Evolutionary conservation across 2,888 invertebrate species (phyloP), one percentile per base, ranked within the genome.

Genomic region (Melanotus villosus): DNA sequence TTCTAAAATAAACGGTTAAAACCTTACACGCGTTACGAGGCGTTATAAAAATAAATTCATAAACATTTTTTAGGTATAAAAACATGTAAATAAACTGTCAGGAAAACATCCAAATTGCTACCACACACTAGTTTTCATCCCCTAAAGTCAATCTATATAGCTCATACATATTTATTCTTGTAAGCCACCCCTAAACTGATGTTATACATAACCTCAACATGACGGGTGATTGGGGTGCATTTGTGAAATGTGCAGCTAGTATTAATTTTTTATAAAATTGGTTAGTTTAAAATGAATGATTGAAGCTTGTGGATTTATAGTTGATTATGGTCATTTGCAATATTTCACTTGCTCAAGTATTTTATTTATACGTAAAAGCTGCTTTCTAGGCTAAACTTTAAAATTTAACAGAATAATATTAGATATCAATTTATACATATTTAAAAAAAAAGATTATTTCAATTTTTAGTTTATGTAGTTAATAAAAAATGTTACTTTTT

Each of bases 161-260:
- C 71, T 73, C 73, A 76, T 76, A 72, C 74, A 73, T 76, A 75
- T 76, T 76, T 76, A 75, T 76, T 72, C 72, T 73, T 68, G 67
- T 75, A 76, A 76, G 72, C 73, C 72, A 68, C 73, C 75, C 74
- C 73, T 71, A 72, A 64, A 73, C 72, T 74, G 71, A 72, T 76
- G 74, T 73, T 71, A 60, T 70, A 72, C 70, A 73, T 73, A 72
- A 68, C 72, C 70, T 73, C 58, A 69, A 72, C 73, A 72, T 72
- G 76, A 73, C 56, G 59, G 58, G 65, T 68, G 64, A 69, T 60
- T 68, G 65, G 73, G 73, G 70, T 69, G 63, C 50, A 68, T 65
- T 69, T 69, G 38, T 52, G 38, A 70, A 63, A 56, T 64, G 30
- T 64, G 30, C 59, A 32, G 52, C 52, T 9, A 52, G 32, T 18